Conservation (phyloP, 1,140 invertebrate genomes). For the Pseudachorutes palmiensis region DNA sequence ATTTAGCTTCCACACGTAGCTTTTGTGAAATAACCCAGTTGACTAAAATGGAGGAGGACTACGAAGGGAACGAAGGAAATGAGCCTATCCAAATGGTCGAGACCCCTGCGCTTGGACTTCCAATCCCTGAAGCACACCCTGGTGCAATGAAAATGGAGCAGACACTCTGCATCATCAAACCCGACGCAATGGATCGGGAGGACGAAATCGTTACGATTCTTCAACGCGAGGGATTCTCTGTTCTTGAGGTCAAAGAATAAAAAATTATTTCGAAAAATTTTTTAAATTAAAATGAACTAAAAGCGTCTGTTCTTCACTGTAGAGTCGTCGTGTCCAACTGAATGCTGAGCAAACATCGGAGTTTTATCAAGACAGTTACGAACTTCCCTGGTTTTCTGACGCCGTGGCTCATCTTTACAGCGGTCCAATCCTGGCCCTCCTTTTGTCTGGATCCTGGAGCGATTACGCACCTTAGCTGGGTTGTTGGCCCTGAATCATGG, state of each 20-base stretch:
- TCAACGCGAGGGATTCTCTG: constrained; percentile 58
- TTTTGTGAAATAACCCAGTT: too few relatives aligned
- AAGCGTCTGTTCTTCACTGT: constrained; percentile 6
- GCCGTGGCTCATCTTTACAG: constrained; percentile 8
- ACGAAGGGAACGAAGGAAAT: too few relatives aligned
- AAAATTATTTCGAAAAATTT: neutral
- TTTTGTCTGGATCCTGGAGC: constrained; percentile 30
- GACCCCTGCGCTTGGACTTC: too few relatives aligned
- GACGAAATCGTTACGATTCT: constrained; percentile 64
- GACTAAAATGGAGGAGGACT: too few relatives aligned
- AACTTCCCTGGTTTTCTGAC: constrained; percentile 22
- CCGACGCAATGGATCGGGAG: constrained; percentile 60
- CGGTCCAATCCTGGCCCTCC: constrained; percentile 26
- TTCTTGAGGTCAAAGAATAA: constrained; percentile 52
- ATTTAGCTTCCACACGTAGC: too few relatives aligned
- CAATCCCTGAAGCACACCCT: neutral
- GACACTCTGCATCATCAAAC: constrained; percentile 70
- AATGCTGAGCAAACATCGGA: constrained; percentile 32
- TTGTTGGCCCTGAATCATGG: constrained; percentile 25
- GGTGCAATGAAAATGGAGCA: constrained; percentile 41
- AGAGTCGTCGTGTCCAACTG: constrained; percentile 29
- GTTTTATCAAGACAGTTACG: constrained; percentile 32
- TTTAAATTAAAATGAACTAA: neutral
- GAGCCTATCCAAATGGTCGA: too few relatives aligned
- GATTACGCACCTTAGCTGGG: constrained; percentile 23